Percentiles rank a stretch among this genome's conserved stretches.
phyloP scores from a whole-genome alignment of 35 echinoderm and acorn worm genomes.

The Lytechinus variegatus region DNA sequence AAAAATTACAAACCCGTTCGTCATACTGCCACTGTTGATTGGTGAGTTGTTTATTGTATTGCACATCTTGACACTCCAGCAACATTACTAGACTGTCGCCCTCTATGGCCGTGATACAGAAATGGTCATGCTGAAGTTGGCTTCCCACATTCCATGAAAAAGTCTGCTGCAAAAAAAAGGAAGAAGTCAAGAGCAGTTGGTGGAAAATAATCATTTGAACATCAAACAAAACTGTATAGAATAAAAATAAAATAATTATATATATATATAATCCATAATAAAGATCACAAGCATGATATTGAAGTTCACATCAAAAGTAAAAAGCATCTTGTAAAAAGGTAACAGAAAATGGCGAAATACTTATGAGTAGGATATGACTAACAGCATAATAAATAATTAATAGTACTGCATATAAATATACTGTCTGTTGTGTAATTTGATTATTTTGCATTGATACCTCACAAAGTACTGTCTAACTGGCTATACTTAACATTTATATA shows the following conservation, averaged over 20 bases:
- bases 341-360: no score
- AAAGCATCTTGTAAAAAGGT: no score
- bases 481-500: no score
- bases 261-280: no score
- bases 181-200: background rate
- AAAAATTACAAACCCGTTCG: constrained; percentile 48
- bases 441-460: no score
- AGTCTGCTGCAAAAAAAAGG: constrained; percentile 45
- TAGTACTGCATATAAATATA: no score
- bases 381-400: no score
- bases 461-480: no score
- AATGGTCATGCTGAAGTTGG: constrained; percentile 81
- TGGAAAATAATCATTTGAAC: background rate
- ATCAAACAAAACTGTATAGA: background rate
- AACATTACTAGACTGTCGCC: constrained; percentile 54
- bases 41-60: constrained; percentile 48
- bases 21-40: constrained; percentile 67
- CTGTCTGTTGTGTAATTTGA: no score
- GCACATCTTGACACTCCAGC: constrained; percentile 34
- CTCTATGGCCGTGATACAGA: constrained; percentile 62
- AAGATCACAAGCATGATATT: no score
- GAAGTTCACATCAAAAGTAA: no score
- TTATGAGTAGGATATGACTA: no score
- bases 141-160: constrained; percentile 57
- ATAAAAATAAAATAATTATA: background rate